Evolutionary conservation across 2,888 invertebrate species (phyloP).

Genomic region (Barypeithes pellucidus): DNA sequence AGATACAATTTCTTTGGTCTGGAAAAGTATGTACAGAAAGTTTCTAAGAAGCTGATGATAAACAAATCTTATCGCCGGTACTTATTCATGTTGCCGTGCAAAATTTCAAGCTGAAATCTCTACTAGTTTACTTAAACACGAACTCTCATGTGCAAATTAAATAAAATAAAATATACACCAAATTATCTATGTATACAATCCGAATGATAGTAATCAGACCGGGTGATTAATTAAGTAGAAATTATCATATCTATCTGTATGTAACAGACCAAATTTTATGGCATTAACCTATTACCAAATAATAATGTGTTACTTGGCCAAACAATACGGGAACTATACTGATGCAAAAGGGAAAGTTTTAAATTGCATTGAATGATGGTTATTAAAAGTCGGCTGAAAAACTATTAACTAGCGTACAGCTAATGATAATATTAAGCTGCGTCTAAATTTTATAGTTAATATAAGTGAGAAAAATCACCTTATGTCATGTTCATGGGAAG

Average conservation of each 20-base stretch:
- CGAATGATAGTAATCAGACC: neutral
- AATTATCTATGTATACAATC: neutral
- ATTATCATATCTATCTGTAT: neutral
- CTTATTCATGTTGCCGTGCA: too few species aligned
- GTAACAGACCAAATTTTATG: neutral
- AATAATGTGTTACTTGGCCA: constrained; percentile 4
- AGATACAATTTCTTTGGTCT: too few species aligned
- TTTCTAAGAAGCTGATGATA: too few species aligned
- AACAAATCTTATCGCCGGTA: too few species aligned
- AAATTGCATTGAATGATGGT: neutral
- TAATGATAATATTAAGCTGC: neutral
- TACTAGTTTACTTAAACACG: too few species aligned
- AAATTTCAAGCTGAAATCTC: neutral
- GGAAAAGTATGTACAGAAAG: too few species aligned
- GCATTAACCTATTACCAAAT: constrained; percentile 6
- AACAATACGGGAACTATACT: neutral
- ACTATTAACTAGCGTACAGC: neutral
- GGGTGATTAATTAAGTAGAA: too few species aligned
- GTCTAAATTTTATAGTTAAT: too few species aligned
- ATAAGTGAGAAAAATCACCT: too few species aligned
- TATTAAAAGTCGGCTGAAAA: constrained; percentile 3
- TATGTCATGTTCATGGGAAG: too few species aligned
- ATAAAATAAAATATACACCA: neutral
- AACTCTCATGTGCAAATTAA: too few species aligned
- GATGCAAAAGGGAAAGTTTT: constrained; percentile 20